Conservation (phyloP, 2,113 vertebrate species). For the Festucalex cinctus region DNA sequence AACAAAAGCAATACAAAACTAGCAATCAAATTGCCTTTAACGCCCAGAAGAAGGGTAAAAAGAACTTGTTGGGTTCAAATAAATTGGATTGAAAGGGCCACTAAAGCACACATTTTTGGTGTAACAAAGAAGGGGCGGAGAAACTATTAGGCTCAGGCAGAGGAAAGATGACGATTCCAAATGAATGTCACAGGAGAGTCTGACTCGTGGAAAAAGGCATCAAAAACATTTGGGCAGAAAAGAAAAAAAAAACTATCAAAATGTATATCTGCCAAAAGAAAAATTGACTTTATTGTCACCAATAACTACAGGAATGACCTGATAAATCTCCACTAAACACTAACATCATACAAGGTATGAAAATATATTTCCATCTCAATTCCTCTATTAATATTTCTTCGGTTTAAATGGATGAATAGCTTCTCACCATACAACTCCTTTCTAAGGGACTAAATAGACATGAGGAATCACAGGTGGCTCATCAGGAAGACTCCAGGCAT, state of each 20-base stretch:
- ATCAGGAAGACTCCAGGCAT: no score
- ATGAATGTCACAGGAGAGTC: constrained; percentile 4
- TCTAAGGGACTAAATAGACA: no score
- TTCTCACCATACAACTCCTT: no score
- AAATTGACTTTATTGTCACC: background rate
- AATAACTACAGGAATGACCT: no score
- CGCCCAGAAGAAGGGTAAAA: constrained; percentile 6
- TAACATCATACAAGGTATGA: no score
- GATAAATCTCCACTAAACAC: no score
- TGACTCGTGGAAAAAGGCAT: constrained; percentile 19
- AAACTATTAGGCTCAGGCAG: constrained; percentile 14
- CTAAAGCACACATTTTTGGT: constrained; percentile 20
- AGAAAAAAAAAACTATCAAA: background rate
- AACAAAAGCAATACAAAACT: constrained; percentile 26
- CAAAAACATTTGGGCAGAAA: background rate
- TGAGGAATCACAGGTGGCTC: no score
- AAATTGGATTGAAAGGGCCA: constrained; percentile 50
- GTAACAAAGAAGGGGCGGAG: background rate
- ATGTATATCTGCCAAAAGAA: background rate
- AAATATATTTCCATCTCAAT: no score
- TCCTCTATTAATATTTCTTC: no score
- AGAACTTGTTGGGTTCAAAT: constrained; percentile 23
- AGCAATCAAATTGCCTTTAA: constrained; percentile 34
- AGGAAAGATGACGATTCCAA: constrained; percentile 9
- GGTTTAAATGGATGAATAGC: no score